Evolutionary conservation across 1,140 invertebrate species (phyloP).

Genomic region (Ephestia elutella): DNA sequence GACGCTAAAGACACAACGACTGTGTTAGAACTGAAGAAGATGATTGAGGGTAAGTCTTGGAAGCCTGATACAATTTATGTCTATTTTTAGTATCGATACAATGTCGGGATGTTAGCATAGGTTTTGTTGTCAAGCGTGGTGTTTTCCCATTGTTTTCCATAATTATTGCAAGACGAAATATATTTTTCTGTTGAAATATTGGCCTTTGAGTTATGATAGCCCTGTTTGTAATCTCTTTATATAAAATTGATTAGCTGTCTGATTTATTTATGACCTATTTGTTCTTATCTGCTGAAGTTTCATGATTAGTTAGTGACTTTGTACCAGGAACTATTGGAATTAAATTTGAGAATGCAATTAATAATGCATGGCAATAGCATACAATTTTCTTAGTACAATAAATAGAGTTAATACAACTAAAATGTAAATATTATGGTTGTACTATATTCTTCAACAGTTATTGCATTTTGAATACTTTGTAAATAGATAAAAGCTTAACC

Average conservation of each 20-base stretch:
- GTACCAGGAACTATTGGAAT: neutral
- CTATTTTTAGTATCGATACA: constrained; percentile 67
- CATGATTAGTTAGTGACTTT: neutral
- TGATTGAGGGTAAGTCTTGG: constrained; percentile 89
- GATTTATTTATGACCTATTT: neutral
- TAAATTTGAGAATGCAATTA: neutral
- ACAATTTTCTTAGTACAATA: too few species aligned
- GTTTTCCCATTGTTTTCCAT: constrained; percentile 15
- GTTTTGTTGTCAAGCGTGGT: constrained; percentile 31
- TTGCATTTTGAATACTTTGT: too few species aligned
- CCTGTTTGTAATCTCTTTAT: constrained; percentile 8
- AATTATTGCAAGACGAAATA: neutral
- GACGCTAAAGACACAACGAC: constrained; percentile 97
- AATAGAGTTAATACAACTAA: too few species aligned
- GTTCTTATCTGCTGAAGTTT: neutral
- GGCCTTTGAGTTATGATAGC: constrained; percentile 8
- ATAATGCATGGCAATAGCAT: neutral
- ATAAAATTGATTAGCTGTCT: neutral
- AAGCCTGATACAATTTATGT: constrained; percentile 42
- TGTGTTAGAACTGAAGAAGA: constrained; percentile 95
- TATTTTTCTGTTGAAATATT: neutral
- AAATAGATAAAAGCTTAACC: too few species aligned
- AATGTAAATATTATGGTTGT: too few species aligned
- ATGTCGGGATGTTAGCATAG: constrained; percentile 41
- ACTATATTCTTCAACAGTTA: too few species aligned